Evolutionary conservation across 2,113 vertebrate genomes (phyloP).

Genomic region (Carassius gibelio): DNA sequence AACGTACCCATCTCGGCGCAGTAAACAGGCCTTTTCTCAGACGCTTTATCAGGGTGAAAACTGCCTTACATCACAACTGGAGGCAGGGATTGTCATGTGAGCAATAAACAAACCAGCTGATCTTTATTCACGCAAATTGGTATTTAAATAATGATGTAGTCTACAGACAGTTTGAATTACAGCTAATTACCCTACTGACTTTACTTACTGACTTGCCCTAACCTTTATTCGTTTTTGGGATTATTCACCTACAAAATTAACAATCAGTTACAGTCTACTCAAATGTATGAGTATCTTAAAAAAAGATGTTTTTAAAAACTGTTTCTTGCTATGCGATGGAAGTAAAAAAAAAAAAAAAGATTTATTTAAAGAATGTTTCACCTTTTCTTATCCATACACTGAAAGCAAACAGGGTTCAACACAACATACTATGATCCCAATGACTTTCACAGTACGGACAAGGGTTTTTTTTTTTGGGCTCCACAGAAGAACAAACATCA

Average conservation of each 20-base stretch:
- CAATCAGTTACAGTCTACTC: neutral
- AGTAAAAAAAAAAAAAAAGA: neutral
- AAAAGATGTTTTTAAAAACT: neutral
- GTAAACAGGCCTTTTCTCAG: constrained; percentile 44
- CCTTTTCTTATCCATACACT: neutral
- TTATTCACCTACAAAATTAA: neutral
- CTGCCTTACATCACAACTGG: constrained; percentile 29
- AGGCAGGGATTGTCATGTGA: neutral
- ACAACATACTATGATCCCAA: too few relatives aligned
- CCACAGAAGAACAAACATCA: too few relatives aligned
- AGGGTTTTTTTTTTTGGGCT: neutral
- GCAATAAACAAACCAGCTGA: constrained; percentile 32
- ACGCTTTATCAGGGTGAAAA: constrained; percentile 44
- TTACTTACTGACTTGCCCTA: too few relatives aligned
- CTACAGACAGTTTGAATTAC: neutral
- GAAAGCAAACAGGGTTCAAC: neutral
- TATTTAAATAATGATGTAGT: neutral
- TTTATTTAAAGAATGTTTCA: neutral
- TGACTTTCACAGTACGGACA: neutral
- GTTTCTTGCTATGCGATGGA: neutral
- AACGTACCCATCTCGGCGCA: constrained; percentile 33
- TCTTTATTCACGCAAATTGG: neutral
- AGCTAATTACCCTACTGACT: neutral
- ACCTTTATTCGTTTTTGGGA: neutral
- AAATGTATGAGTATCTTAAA: neutral